Evolutionary conservation across 2,797 vertebrate species (phyloP).

Genomic region (Sebastolobus altivelis): DNA sequence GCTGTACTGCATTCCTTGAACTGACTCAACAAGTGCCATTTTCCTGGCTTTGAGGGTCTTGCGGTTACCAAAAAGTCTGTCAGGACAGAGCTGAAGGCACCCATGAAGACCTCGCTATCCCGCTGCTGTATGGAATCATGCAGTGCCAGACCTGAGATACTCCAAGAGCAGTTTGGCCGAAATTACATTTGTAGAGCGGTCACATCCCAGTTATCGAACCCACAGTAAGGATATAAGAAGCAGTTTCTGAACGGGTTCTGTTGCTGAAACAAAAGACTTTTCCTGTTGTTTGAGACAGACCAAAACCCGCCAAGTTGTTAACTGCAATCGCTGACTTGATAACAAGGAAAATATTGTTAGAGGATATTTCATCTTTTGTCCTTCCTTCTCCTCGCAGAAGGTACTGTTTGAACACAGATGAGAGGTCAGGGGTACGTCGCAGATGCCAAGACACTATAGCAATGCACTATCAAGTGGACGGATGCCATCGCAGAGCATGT

Average conservation of each 20-base stretch:
- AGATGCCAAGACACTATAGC: not conserved
- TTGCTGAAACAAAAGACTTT: not conserved
- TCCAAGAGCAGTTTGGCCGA: not conserved
- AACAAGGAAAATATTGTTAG: not conserved
- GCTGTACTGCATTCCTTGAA: conserved; percentile 2
- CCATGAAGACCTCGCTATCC: not conserved
- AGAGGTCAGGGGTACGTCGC: not conserved
- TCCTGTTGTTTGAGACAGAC: not conserved
- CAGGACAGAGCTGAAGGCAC: not conserved
- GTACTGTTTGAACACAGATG: not conserved
- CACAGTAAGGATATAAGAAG: not conserved
- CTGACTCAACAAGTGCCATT: not conserved
- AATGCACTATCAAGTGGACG: not conserved
- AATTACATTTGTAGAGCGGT: too few relatives aligned
- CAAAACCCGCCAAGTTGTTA: not conserved
- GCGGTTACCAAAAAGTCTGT: not conserved
- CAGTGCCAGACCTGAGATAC: conserved; percentile 7
- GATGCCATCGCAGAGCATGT: not conserved
- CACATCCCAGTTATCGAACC: not conserved
- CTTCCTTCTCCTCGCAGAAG: not conserved
- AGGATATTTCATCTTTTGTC: not conserved
- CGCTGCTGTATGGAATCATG: not conserved
- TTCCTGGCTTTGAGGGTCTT: not conserved
- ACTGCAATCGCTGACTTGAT: not conserved
- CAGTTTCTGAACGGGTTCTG: not conserved